Evolutionary conservation across 1,140 invertebrate genomes (phyloP).

Genomic region (Littorina saxatilis): DNA sequence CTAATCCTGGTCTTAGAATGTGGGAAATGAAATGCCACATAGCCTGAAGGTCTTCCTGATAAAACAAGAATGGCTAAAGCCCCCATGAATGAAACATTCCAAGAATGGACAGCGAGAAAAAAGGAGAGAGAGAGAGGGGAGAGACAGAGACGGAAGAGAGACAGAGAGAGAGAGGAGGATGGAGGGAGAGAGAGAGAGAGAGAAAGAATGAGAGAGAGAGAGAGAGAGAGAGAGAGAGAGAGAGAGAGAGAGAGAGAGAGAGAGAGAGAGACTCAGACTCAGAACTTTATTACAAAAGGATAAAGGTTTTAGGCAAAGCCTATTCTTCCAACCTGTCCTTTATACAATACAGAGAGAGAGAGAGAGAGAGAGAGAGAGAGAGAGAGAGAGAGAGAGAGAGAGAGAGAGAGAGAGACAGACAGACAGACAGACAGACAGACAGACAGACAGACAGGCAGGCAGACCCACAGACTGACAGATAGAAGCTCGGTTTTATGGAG

Average conservation of each 20-base stretch:
- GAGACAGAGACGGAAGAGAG: background rate
- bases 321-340: no score
- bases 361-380: slow-evolving; percentile 7
- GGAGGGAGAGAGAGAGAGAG: background rate
- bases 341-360: no score
- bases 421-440: slow-evolving; percentile 1
- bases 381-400: slow-evolving; percentile 20
- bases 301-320: no score
- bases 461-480: no score
- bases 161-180: background rate
- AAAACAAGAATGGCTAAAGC: background rate
- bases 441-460: no score
- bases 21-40: background rate
- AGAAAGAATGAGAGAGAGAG: background rate
- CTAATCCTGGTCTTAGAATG: background rate
- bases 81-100: background rate
- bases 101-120: background rate
- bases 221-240: background rate
- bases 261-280: background rate
- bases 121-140: background rate
- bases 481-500: background rate
- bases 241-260: background rate
- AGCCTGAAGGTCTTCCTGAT: background rate
- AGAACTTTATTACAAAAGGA: no score
- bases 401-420: slow-evolving; percentile 15